A percentile compares a stretch with the other conserved stretches of the same genome.
phyloP scores from a whole-genome alignment of 1,140 invertebrate genomes.

The Camponotus vicinus region DNA sequence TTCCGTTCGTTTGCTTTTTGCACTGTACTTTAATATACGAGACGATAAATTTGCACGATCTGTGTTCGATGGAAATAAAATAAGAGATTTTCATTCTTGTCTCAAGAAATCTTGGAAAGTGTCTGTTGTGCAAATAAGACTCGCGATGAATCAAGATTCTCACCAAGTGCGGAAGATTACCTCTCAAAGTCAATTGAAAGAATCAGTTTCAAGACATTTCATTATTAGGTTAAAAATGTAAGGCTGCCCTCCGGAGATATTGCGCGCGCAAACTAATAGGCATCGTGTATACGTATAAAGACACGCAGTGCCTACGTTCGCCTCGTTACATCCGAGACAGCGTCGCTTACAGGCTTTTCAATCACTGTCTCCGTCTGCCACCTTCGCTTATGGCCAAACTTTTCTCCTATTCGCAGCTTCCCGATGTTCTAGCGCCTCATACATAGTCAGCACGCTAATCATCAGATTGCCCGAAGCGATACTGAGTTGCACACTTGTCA shows the following conservation, averaged over 20 bases:
- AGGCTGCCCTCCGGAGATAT: conserved; percentile 5
- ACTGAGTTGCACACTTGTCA: conserved; percentile 48
- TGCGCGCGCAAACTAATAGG: conserved; percentile 51
- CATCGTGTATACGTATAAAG: conserved; percentile 40
- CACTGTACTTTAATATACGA: neutral
- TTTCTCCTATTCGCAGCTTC: conserved; percentile 54
- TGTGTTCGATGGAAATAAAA: neutral
- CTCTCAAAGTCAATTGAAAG: conserved; percentile 48
- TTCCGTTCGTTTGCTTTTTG: neutral
- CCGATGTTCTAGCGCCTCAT: conserved; percentile 60
- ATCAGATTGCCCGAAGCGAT: conserved; percentile 36
- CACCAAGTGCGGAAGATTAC: conserved; percentile 5
- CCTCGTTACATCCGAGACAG: conserved; percentile 51
- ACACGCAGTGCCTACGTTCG: conserved; percentile 36
- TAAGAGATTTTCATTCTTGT: neutral
- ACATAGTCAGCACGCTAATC: conserved; percentile 64
- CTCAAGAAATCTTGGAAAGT: neutral
- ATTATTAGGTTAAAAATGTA: conserved; percentile 48
- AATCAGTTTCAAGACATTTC: conserved; percentile 55
- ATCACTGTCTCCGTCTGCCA: conserved; percentile 62
- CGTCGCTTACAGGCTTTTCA: conserved; percentile 63
- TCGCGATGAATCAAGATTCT: neutral
- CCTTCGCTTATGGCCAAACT: conserved; percentile 57
- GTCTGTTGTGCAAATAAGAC: neutral
- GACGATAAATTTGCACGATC: neutral